A percentile compares a stretch with the other conserved stretches of the same genome.
phyloP scores from a whole-genome alignment of 2,888 invertebrate genomes.

The Dermolepida albohirtum region DNA sequence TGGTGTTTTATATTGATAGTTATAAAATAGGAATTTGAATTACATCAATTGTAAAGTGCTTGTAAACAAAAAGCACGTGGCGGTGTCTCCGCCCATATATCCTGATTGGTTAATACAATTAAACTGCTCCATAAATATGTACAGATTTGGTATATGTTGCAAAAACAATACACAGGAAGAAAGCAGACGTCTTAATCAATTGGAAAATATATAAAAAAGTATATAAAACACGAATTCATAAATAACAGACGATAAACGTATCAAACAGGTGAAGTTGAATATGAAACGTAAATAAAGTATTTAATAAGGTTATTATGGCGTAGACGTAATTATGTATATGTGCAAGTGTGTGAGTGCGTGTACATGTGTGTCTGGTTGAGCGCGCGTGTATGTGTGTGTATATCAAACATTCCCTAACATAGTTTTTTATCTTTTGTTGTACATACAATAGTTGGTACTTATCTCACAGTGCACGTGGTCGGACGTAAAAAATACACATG shows the following conservation, averaged over 20 bases:
- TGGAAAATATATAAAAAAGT: background rate
- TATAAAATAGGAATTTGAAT: constrained; percentile 47
- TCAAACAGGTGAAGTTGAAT: background rate
- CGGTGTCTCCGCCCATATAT: constrained; percentile 50
- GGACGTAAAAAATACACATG: constrained; percentile 41
- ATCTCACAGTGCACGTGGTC: constrained; percentile 45
- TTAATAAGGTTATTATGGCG: constrained; percentile 18
- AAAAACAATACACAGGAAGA: constrained; percentile 5
- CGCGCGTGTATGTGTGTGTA: no score
- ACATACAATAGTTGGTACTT: constrained; percentile 35
- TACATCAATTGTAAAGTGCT: constrained; percentile 48
- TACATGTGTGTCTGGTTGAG: no score
- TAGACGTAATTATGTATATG: constrained; percentile 11
- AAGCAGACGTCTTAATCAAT: background rate
- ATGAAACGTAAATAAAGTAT: constrained; percentile 25
- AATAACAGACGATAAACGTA: background rate
- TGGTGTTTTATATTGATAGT: constrained; percentile 41
- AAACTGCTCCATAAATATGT: constrained; percentile 49
- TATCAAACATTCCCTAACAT: no score
- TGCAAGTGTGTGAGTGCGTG: no score
- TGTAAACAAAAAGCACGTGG: constrained; percentile 56
- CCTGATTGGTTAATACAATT: constrained; percentile 49
- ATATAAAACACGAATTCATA: background rate
- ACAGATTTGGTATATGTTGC: constrained; percentile 44
- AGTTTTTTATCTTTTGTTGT: constrained; percentile 43